Evolutionary conservation across 2,888 invertebrate genomes (phyloP).

Genomic region (Nomada goodeniana): DNA sequence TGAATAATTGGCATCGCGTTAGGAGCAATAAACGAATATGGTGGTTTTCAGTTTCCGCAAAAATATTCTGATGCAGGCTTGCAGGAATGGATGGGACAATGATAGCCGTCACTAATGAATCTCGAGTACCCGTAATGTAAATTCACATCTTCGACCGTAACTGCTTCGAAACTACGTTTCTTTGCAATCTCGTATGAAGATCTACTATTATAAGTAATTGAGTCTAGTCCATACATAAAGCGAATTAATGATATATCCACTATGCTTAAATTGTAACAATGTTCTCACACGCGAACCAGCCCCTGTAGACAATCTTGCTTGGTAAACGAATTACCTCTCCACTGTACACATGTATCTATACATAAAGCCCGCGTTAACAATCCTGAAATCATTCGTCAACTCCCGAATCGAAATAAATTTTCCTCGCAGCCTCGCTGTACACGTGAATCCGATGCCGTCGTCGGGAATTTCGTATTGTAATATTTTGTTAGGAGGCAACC

Average conservation of each 20-base stretch:
- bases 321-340: constrained; percentile 43
- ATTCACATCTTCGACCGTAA: constrained; percentile 61
- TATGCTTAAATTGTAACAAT: constrained; percentile 81
- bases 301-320: constrained; percentile 63
- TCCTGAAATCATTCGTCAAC: constrained; percentile 22
- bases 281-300: constrained; percentile 68
- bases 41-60: background rate
- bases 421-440: background rate
- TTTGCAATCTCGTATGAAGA: constrained; percentile 78
- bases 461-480: background rate
- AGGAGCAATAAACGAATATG: background rate
- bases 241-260: constrained; percentile 78
- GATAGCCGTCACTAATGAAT: constrained; percentile 34
- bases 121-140: constrained; percentile 51
- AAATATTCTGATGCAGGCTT: background rate
- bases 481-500: background rate
- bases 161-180: constrained; percentile 69
- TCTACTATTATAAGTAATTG: constrained; percentile 82
- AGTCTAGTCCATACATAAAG: constrained; percentile 84
- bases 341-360: constrained; percentile 48
- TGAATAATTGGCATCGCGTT: background rate
- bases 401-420: background rate
- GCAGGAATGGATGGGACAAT: background rate
- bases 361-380: constrained; percentile 29
- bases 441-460: background rate